Evolutionary conservation across 2,113 vertebrate species (phyloP).

Genomic region (Girardinichthys multiradiatus): DNA sequence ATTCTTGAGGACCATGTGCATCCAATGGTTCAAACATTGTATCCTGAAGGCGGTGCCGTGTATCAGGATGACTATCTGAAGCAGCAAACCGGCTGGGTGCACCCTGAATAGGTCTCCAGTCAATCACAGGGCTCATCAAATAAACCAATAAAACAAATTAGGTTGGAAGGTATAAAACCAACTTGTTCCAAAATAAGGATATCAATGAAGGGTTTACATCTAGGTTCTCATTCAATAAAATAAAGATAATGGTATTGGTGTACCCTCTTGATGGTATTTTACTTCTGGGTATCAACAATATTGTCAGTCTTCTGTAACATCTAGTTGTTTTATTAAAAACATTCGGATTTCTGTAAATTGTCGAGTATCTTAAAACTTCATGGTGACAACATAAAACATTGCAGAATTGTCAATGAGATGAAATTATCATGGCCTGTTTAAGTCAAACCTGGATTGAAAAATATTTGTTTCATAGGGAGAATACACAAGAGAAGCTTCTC

Average conservation of each 20-base stretch:
- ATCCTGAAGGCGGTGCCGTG: no score
- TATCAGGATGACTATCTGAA: no score
- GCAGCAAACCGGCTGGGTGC: no score
- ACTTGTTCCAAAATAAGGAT: neutral
- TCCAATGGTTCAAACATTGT: no score
- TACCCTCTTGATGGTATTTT: neutral
- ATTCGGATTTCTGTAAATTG: neutral
- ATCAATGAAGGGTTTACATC: neutral
- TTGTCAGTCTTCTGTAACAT: neutral
- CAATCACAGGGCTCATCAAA: neutral
- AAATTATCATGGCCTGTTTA: neutral
- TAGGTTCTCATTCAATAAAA: neutral
- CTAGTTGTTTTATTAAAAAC: neutral
- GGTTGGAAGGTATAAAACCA: neutral
- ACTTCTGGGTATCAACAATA: neutral
- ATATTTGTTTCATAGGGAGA: constrained; percentile 37
- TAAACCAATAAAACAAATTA: neutral
- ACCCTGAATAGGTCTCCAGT: no score
- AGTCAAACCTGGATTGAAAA: neutral
- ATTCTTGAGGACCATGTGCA: no score
- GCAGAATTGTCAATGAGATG: neutral
- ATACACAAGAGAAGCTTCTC: neutral
- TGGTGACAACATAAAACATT: neutral
- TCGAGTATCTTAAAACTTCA: neutral
- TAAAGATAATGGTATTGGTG: neutral